Evolutionary conservation across 2,797 vertebrate species (phyloP), one percentile per base, ranked within the genome.

Genomic region (Nasua narica): DNA sequence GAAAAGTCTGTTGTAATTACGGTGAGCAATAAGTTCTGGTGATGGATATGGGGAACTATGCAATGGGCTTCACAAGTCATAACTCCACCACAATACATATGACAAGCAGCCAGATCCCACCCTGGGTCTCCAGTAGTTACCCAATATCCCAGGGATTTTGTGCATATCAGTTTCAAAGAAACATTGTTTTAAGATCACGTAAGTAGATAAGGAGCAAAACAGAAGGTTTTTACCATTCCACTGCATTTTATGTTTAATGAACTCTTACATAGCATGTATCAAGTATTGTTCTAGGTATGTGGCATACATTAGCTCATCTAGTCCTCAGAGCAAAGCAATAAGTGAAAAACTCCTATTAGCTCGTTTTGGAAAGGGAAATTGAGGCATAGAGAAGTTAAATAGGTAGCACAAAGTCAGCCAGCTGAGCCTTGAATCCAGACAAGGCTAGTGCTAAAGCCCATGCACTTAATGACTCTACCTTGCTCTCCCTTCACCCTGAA

Each of bases 1-100:
- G 82, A 96, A 97, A 97, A 97, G 67, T 48, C 29, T 74, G 11
- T 67, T 94, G 58, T 88, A 86, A 50, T 93, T 93, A 70, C 5
- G 2, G 70, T 81, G 91, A 95, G 43, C 65, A 32, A 1, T 93
- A n/a, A 8, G 4, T 85, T 95, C 54, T 90, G 46, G 50, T 48
- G 70, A 54, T 48, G 9, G 48, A 74, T 43, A 78, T 1, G 0
- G 48, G 56, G 70, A 93, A 50, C 43, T 50, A 27, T 11, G 50
- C 54, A 35, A 46, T 48, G 35, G 69, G 79, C 70, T 92, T 92
- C 82, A 35, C 56, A 89, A 91, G 92, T 58, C 54, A 15, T 19
- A 21, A 54, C 48, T 86, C 35, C 7, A 74, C 70, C 58, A 21
- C 18, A 35, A 15, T 1, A 7, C 19, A 5, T 62, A 60, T 86